These are phyloP conservation scores for Uropetala carovei DNA, from an alignment of 2,888 invertebrate species.

Conservation along the genomic window DNA sequence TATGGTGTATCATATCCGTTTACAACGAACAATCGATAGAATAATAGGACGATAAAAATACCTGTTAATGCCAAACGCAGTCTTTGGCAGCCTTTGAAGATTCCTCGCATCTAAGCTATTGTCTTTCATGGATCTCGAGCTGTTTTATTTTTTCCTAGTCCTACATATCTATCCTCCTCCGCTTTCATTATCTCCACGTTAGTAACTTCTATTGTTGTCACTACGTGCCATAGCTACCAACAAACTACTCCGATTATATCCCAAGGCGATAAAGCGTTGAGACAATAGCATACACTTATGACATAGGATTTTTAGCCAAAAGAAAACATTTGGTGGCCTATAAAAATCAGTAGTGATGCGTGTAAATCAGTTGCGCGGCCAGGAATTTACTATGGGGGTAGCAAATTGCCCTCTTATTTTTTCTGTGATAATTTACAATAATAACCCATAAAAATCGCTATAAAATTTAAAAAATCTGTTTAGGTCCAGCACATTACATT, in stretches of 20 bases:
- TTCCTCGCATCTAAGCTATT: neutral
- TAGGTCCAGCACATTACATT: too few relatives aligned
- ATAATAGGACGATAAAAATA: constrained; percentile 13
- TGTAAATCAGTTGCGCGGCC: neutral
- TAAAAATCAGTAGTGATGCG: neutral
- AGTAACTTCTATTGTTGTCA: neutral
- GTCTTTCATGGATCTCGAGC: neutral
- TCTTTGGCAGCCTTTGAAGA: neutral
- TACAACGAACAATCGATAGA: neutral
- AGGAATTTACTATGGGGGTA: neutral
- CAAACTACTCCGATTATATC: neutral
- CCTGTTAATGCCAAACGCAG: neutral
- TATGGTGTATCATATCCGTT: neutral
- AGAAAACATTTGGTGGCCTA: neutral
- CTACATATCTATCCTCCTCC: neutral
- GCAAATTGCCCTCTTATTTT: too few relatives aligned
- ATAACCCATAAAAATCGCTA: too few relatives aligned
- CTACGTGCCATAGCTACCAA: neutral
- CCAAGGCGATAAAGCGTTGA: neutral
- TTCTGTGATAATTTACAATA: too few relatives aligned
- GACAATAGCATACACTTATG: neutral
- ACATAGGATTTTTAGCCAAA: neutral
- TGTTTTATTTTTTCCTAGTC: neutral
- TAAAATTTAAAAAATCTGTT: too few relatives aligned
- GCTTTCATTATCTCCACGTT: neutral